A percentile compares a stretch with the other conserved stretches of the same genome.
Conservation (phyloP, 2,113 vertebrate species). For the Tenebrosternarchus preto region DNA sequence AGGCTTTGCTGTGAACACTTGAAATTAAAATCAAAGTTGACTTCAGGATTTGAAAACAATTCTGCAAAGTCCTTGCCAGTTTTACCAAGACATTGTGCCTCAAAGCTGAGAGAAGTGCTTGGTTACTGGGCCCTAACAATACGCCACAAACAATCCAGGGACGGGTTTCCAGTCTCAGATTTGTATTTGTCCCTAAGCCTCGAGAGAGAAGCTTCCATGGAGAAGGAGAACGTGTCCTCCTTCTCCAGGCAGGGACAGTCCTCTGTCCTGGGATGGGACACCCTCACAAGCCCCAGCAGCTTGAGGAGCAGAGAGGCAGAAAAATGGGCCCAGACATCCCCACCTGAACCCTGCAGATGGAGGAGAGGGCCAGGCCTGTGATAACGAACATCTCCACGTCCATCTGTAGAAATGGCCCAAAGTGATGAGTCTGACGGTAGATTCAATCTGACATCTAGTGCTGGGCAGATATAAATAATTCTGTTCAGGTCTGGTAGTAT, state of each 20-base stretch:
- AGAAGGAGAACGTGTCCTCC: not conserved
- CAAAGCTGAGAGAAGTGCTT: not conserved
- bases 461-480: not conserved
- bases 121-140: too few relatives aligned
- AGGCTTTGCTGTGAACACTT: not conserved
- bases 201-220: not conserved
- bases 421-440: slow-evolving; percentile 28
- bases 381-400: slow-evolving; percentile 56
- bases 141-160: not conserved
- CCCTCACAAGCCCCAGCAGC: slow-evolving; percentile 63
- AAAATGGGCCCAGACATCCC: slow-evolving; percentile 54
- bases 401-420: slow-evolving; percentile 20
- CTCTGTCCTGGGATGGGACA: slow-evolving; percentile 46
- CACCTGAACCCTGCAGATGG: slow-evolving; percentile 31
- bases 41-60: not conserved
- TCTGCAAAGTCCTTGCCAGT: not conserved
- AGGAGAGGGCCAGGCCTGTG: slow-evolving; percentile 57
- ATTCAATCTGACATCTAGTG: slow-evolving; percentile 29
- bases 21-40: slow-evolving; percentile 14
- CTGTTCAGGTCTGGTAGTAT: not conserved
- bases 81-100: not conserved
- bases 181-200: not conserved
- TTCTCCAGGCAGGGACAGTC: not conserved
- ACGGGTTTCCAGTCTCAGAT: not conserved
- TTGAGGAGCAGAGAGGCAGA: slow-evolving; percentile 63